Conservation (phyloP, 2,797 vertebrate species). For the Myioborus melanocephalus region DNA sequence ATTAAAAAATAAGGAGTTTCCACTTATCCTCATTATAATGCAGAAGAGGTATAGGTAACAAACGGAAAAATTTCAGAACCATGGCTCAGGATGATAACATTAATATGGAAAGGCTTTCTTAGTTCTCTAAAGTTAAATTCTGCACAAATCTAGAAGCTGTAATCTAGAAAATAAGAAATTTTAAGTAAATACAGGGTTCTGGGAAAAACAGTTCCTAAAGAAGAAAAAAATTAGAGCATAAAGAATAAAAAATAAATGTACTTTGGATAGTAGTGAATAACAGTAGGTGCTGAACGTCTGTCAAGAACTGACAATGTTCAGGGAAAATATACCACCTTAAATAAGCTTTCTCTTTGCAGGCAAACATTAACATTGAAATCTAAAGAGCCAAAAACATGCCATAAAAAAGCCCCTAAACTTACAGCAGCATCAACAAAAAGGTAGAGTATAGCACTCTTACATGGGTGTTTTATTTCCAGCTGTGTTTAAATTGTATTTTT, state of each 20-base stretch:
- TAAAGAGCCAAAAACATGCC: rapidly evolving
- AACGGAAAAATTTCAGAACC: background rate
- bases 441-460: background rate
- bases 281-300: background rate
- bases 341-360: background rate
- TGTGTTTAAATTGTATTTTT: background rate
- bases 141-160: background rate
- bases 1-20: background rate
- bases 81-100: background rate
- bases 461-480: background rate
- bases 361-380: background rate
- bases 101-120: background rate
- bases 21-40: background rate
- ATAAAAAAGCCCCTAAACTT: background rate
- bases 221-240: background rate
- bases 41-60: background rate
- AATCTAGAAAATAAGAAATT: background rate
- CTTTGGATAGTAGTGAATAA: background rate
- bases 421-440: background rate
- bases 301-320: background rate
- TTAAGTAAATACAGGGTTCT: background rate
- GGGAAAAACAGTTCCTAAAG: background rate
- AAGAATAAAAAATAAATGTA: background rate
- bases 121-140: background rate
- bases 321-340: background rate